Evolutionary conservation across 2,888 invertebrate species (phyloP), one percentile per base, ranked within the genome.

Genomic region (Salticus scenicus): DNA sequence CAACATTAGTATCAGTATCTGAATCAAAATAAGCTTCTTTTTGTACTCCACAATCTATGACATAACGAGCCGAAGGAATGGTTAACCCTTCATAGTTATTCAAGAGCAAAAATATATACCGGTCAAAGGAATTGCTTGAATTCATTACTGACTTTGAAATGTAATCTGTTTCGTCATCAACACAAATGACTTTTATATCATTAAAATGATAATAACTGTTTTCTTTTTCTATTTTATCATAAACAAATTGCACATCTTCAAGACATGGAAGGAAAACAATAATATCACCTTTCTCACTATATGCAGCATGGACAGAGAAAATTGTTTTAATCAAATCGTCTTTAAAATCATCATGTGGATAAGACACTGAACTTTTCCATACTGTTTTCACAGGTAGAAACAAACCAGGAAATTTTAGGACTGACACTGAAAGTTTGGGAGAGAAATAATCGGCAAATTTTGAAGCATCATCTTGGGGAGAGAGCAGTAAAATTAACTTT

Each of bases 31-130:
- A 24, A 17, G 17, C 27, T 12, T 42, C 42, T 27, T 42, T 27
- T 1, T 41, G 41, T 28, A 70, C 17, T 27, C 70, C 70, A 17
- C 24, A 41, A 70, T 70, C 70, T 42, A 70, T 42, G 7, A 70
- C 28, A 28, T 70, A 42, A 41, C 28, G 42, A 0, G 27, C 27
- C 8, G 42, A 27, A 70, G 70, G 70, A 41, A 27, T 42, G 24
- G 42, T 28, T 42, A 70, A 14, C 17, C n/a, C 28, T 42, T 70
- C 70, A 14, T 17, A 24, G 42, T 5, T n/a, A 41, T 0, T 41
- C 27, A 20, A 28, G 4, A 37, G 12, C 5, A 70, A 24, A 70
- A 42, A 70, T 42, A 42, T 28, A 4, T 42, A 42, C 14, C 70
- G 41, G 4, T 24, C 24, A 7, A 12, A 20, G n/a, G 7, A 17